Base-by-base conservation (phyloP, 2,113 vertebrate species). In the Phaetusa simplex region DNA sequence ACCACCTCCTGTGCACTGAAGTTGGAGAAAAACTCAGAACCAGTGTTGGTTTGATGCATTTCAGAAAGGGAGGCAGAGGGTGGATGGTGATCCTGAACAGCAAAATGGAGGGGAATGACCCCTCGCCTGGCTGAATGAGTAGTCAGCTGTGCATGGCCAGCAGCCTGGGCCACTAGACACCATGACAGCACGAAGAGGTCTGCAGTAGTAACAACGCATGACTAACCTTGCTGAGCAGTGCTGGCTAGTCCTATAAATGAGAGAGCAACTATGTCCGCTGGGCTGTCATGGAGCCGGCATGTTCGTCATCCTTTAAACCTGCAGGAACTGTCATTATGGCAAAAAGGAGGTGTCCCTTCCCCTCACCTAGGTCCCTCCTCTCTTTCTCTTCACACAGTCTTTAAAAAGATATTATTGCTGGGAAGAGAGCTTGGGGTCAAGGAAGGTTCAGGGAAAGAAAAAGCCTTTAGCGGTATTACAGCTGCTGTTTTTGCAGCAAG, bases 371-470 rank as follows among this genome's bases (percentile, higher is more conserved):
- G 5, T 40, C 42, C 72, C 45, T 69, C 36, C 55, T 42, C 21
- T 42, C n/a, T n/a, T 56, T 38, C 38, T 94, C 52, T 84, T 69
- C 36, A 45, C 61, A 18, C 21, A 2, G 45, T 53, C 76, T 83
- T 74, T 56, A 36, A 36, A 89, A 94, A 71, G 38, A 55, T 72
- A 87, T 92, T 95, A 91, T 92, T 90, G 80, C 82, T 78, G 88
- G 74, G 88, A 87, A 88, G 77, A 77, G 84, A 86, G 74, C 86
- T 76, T 49, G 50, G 71, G 82, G 67, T 95, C 86, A 94, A 32
- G 77, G 86, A 93, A 82, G 93, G 91, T 82, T 96, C 82, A 84
- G 84, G 86, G 83, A 27, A 77, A 90, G 67, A 84, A 94, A 62
- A 96, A 66, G n/a, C 70, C 65, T 81, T 85, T 55, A 55, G 91